Conservation (phyloP, 2,113 vertebrate genomes). For the Lophotis ruficrista region DNA sequence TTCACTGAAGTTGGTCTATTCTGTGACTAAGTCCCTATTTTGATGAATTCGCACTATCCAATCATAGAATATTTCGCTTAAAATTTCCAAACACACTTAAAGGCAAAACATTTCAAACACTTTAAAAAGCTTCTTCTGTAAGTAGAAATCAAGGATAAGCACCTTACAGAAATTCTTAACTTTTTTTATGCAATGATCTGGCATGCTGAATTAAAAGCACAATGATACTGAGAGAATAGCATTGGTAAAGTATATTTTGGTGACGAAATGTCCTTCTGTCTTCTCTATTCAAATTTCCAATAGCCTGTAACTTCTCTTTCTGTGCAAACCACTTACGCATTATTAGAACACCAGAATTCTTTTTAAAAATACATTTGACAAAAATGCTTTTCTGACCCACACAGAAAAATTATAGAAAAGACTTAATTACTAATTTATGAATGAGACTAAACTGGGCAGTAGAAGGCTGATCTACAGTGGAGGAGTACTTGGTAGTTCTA, state of each 20-base stretch:
- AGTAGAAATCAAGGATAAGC: not conserved
- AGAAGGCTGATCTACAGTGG: not conserved
- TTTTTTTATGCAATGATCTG: not conserved
- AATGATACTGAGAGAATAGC: not conserved
- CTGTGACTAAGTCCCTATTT: not conserved
- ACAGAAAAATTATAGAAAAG: not conserved
- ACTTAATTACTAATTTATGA: not conserved
- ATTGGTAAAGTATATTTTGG: not conserved
- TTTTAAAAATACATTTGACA: not conserved
- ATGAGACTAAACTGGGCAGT: not conserved
- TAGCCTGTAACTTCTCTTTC: not conserved
- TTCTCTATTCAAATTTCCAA: not conserved
- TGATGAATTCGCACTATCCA: not conserved
- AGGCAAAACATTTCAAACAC: not conserved
- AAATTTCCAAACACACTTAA: not conserved
- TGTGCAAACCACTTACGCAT: not conserved
- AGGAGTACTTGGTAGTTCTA: not conserved
- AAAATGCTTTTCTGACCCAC: not conserved
- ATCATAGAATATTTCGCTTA: not conserved
- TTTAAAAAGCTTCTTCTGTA: not conserved
- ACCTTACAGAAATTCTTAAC: not conserved
- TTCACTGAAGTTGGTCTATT: not conserved
- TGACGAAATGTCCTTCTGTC: not conserved
- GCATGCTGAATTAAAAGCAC: not conserved
- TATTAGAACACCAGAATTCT: not conserved